Base-by-base conservation (phyloP, 23 tunicate species). In the Ciona savignyi region DNA sequence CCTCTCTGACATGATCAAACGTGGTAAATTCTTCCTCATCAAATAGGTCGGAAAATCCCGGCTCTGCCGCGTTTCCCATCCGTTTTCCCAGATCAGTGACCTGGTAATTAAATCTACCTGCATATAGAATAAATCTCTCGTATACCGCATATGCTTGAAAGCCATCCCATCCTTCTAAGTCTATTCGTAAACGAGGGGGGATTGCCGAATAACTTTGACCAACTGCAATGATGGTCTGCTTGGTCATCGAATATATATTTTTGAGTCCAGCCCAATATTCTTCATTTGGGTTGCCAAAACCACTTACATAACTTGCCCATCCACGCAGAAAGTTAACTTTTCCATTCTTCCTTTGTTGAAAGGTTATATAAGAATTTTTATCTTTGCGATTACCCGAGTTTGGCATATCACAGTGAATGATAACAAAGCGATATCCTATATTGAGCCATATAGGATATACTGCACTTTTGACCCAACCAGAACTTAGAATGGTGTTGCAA, bases 111-210 rank as follows among this genome's bases (percentile, higher is more conserved):
- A 11, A 11, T 49, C 20, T 15, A 20, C 20, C 20, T 15, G 15
- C 20, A 11, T 49, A 11, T 15, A 49, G 15, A 15, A 49, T 11
- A 49, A 49, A 49, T 49, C 20, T 49, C 19, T 63, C 24, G 24
- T 63, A 63, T 63, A 9, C 67, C 4, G 22, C 28, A 22, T 63
- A 63, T 9, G 67, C 67, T 9, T 63, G 26, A n/a, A 63, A n/a
- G 22, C 67, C 67, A 63, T 63, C 67, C 67, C 67, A 63, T 23
- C 28, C 67, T 63, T 63, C 67, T 4, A 63, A 63, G 22, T 63
- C 67, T 22, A 63, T 22, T 63, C 67, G 67, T 49, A 11, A 11
- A 25, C 6, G 15, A 4, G 28, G 28, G 24, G 6, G 26, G 4
- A 63, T 4, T n/a, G 67, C 22, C 67, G 6, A 9, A 22, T 63